Evolutionary conservation across 2,888 invertebrate genomes (phyloP), one percentile per base, ranked within the genome.

Genomic region (Limnephilus marmoratus): DNA sequence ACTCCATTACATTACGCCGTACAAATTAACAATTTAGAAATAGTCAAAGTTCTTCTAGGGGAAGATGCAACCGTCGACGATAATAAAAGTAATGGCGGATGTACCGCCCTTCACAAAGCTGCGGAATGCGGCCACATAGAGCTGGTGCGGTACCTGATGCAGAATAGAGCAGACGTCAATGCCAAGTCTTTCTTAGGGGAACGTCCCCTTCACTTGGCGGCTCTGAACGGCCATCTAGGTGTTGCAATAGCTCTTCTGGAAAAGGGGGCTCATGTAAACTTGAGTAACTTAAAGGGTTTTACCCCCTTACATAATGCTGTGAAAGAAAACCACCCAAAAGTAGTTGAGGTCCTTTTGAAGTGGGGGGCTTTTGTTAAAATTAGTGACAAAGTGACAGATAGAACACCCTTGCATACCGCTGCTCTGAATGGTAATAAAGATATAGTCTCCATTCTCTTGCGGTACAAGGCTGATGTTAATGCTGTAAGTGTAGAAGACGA

Each of bases 141-240:
- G 37, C 34, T 85, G n/a, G 85, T 45, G 24, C 41, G 5, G 85
- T 85, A 37, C 85, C 45, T 85, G n/a, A n/a, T 85, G 5, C 9
- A 7, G 37, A 85, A 85, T 41, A 41, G 45, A 15, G 85, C 85
- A 24, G n/a, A 85, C 45, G 85, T 85, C n/a, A 85, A 85, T 45
- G 85, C 85, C 13, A 41, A 37, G 11, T 45, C 85, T 11, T 85
- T 45, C 15, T n/a, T 7, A 41, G 41, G 37, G 11, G 41, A 18
- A 9, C 37, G 41, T 18, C 85, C 85, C 18, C 45, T 85, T 12
- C 85, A 85, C n/a, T 85, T 85, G n/a, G 85, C 85, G 45, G 85
- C 85, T 15, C 1, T 85, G n/a, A 24, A 85, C 3, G 85, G 85
- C 45, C 85, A 85, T 18, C 9, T 24, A 24, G 37, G 11, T 41